A percentile compares a stretch with the other conserved stretches of the same genome.
Conservation (phyloP, 2,888 invertebrate genomes). For the Melieria crassipennis region DNA sequence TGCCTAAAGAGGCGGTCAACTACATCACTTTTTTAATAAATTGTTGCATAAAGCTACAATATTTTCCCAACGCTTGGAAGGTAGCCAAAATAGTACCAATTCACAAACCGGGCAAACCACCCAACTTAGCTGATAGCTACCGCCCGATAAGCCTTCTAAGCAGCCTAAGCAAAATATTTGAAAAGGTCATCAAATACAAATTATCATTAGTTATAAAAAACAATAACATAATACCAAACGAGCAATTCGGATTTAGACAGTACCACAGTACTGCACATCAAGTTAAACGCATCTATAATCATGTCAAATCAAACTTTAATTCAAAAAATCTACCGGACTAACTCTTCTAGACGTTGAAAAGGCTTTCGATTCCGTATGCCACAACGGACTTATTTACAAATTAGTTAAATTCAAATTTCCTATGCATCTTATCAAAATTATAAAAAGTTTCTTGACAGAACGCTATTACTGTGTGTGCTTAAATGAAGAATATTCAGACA, state of each 20-base stretch:
- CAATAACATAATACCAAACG: constrained; percentile 20
- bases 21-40: constrained; percentile 30
- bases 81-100: constrained; percentile 32
- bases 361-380: constrained; percentile 18
- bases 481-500: constrained; percentile 4
- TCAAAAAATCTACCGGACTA: constrained; percentile 1
- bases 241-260: constrained; percentile 32
- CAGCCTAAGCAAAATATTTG: constrained; percentile 29
- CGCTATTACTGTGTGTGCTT: constrained; percentile 11
- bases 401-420: constrained; percentile 11
- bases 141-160: constrained; percentile 8
- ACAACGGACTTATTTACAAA: constrained; percentile 10
- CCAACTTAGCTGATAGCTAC: constrained; percentile 21
- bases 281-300: constrained; percentile 12
- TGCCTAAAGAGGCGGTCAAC: constrained; percentile 11
- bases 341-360: constrained; percentile 1
- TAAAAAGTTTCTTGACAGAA: constrained; percentile 15
- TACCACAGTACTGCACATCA: constrained; percentile 21
- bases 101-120: constrained; percentile 14
- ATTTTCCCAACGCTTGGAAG: constrained; percentile 31
- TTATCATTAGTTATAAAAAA: constrained; percentile 14
- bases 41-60: constrained; percentile 31
- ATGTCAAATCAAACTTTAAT: constrained; percentile 16
- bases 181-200: constrained; percentile 33
- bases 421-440: constrained; percentile 2